Conservation (phyloP, 2,888 invertebrate genomes). For the Chrysolina americana region DNA sequence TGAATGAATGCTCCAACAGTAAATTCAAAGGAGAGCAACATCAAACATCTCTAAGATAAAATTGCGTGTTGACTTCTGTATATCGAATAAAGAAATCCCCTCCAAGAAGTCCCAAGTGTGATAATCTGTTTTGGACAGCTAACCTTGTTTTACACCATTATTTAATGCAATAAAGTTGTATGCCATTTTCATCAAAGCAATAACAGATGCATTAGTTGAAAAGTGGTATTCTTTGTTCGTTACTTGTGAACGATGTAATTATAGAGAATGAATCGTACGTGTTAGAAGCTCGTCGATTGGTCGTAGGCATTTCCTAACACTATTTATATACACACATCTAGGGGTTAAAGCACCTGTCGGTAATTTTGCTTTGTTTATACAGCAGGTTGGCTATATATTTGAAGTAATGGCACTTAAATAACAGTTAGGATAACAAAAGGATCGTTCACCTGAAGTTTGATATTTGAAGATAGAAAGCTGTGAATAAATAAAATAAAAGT, state of each 20-base stretch:
- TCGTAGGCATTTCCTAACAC: constrained; percentile 10
- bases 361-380: constrained; percentile 19
- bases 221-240: background rate
- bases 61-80: background rate
- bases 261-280: constrained; percentile 3
- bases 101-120: background rate
- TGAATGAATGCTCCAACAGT: too few relatives aligned
- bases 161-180: constrained; percentile 15
- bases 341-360: constrained; percentile 19
- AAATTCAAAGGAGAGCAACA: too few relatives aligned
- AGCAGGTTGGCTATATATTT: constrained; percentile 8
- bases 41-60: background rate
- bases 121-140: background rate
- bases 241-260: constrained; percentile 4
- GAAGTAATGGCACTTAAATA: constrained; percentile 13
- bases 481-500: background rate
- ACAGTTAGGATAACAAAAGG: constrained; percentile 17
- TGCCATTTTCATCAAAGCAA: background rate
- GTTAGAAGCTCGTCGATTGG: background rate
- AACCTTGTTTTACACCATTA: background rate
- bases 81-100: background rate
- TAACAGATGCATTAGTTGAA: background rate
- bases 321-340: constrained; percentile 12
- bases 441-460: constrained; percentile 5
- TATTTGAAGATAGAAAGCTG: background rate